Conservation (phyloP, 37 sponge, comb jelly and placozoan genomes). For the Oscarella lobularis region DNA sequence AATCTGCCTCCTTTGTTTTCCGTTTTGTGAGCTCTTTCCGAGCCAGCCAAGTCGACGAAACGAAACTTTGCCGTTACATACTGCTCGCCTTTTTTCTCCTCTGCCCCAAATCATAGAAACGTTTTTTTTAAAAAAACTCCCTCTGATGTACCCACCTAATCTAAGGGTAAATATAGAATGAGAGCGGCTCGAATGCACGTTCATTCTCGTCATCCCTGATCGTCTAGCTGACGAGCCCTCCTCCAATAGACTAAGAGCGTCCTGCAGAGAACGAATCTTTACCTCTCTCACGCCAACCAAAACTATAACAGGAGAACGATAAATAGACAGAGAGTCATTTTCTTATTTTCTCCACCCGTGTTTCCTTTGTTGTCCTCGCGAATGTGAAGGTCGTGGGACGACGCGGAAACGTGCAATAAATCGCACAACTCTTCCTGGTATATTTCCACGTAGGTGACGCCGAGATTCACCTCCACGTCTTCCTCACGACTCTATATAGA, state of each 20-base stretch:
- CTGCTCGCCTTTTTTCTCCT: neutral
- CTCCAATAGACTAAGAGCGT: constrained; percentile 41
- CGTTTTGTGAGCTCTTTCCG: constrained; percentile 86
- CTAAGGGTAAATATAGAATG: constrained; percentile 64
- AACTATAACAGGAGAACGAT: constrained; percentile 12
- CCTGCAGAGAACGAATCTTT: constrained; percentile 20
- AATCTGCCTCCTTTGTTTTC: constrained; percentile 94
- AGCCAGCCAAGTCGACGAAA: constrained; percentile 97
- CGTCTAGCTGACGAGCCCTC: constrained; percentile 44
- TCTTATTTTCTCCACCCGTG: constrained; percentile 26
- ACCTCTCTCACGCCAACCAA: constrained; percentile 23
- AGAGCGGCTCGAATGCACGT: constrained; percentile 64
- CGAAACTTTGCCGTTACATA: constrained; percentile 81
- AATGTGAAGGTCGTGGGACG: constrained; percentile 25
- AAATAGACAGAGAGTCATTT: neutral
- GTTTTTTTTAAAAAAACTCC: constrained; percentile 1
- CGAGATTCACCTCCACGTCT: constrained; percentile 4
- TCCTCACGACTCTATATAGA: too few relatives aligned
- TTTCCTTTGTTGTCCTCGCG: constrained; percentile 61
- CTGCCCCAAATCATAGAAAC: constrained; percentile 2
- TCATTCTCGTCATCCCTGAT: constrained; percentile 68
- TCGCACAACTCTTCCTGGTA: constrained; percentile 49
- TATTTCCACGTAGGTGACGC: constrained; percentile 49
- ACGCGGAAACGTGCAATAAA: constrained; percentile 8
- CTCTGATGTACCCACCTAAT: constrained; percentile 60